phyloP scores from a whole-genome alignment of 1,140 invertebrate genomes.

The Zaprionus kolodkinae region DNA sequence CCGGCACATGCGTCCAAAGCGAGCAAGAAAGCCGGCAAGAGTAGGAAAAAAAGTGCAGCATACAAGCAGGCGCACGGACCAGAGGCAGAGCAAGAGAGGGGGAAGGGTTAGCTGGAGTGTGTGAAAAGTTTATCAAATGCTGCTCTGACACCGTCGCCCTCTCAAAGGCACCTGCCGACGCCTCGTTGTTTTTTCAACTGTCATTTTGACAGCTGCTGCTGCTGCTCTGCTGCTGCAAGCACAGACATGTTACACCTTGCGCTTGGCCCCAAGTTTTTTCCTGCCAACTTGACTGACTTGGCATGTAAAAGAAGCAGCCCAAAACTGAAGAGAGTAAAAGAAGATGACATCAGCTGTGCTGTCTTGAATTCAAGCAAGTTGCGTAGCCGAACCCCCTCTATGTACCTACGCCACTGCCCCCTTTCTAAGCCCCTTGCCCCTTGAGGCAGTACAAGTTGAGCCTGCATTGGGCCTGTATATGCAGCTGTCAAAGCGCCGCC shows the following conservation, averaged over 20 bases:
- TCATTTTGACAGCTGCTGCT: constrained; percentile 76
- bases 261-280: constrained; percentile 47
- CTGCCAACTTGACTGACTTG: constrained; percentile 48
- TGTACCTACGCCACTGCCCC: background rate
- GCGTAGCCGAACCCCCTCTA: background rate
- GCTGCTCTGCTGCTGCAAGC: constrained; percentile 37
- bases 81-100: no score
- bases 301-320: constrained; percentile 40
- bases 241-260: constrained; percentile 52
- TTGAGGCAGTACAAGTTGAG: constrained; percentile 18
- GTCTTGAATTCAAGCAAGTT: constrained; percentile 27
- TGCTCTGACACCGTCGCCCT: constrained; percentile 18
- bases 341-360: constrained; percentile 49
- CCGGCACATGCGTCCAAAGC: constrained; percentile 13
- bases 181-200: constrained; percentile 71
- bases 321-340: constrained; percentile 10
- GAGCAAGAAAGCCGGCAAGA: background rate
- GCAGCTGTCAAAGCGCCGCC: constrained; percentile 72
- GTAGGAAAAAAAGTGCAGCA: constrained; percentile 31
- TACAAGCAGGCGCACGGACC: constrained; percentile 38
- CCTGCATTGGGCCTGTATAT: constrained; percentile 41
- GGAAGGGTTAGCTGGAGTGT: background rate
- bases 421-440: no score
- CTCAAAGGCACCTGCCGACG: constrained; percentile 22
- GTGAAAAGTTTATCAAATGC: constrained; percentile 64